Conservation (phyloP, 2,888 invertebrate genomes). For the Nomada fabriciana region DNA sequence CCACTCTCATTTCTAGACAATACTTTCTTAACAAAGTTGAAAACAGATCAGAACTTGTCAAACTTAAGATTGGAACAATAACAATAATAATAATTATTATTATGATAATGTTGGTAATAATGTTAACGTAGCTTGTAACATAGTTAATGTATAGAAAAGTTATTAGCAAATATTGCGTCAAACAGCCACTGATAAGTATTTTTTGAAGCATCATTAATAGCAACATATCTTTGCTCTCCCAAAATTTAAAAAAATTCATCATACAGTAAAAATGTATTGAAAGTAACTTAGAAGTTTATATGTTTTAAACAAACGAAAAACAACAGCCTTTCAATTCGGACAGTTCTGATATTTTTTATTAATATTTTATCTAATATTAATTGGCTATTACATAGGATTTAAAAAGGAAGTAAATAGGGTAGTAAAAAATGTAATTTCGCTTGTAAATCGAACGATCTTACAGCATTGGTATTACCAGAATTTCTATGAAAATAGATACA, state of each 20-base stretch:
- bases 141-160: constrained; percentile 71
- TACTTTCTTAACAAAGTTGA: constrained; percentile 75
- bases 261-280: not conserved
- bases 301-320: constrained; percentile 10
- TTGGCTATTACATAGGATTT: constrained; percentile 10
- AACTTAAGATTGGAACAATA: constrained; percentile 71
- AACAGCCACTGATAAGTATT: constrained; percentile 66
- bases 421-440: constrained; percentile 46
- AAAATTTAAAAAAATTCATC: constrained; percentile 25
- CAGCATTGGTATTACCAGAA: constrained; percentile 44
- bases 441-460: constrained; percentile 36
- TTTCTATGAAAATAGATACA: constrained; percentile 64
- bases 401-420: constrained; percentile 37
- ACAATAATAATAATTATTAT: constrained; percentile 54
- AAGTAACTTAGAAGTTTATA: constrained; percentile 15
- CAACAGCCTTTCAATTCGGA: too few species aligned
- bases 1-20: constrained; percentile 67
- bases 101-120: constrained; percentile 56
- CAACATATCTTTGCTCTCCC: constrained; percentile 17
- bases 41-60: constrained; percentile 77
- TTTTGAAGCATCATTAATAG: constrained; percentile 59
- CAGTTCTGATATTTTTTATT: not conserved
- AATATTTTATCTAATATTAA: constrained; percentile 12
- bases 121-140: constrained; percentile 50
- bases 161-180: constrained; percentile 61